These are phyloP conservation scores for Cryptocheilus praepositus DNA, from an alignment of 2,888 invertebrate species.

Conservation along the genomic window DNA sequence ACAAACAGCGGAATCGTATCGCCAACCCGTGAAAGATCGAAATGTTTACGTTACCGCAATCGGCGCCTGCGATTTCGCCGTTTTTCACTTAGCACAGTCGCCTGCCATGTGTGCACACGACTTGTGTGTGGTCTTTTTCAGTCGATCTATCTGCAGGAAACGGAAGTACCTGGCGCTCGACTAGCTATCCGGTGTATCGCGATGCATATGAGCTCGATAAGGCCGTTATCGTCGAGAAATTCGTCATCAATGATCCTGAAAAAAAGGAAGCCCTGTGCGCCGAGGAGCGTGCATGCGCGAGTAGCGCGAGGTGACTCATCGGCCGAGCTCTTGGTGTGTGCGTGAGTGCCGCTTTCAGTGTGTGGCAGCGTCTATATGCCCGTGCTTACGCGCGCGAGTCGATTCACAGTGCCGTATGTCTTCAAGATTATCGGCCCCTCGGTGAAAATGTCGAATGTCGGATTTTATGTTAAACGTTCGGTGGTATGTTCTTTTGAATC, in stretches of 20 bases:
- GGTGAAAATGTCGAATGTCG: no score
- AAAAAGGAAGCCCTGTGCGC: slow-evolving; percentile 39
- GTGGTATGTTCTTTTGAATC: no score
- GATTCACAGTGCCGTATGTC: slow-evolving; percentile 39
- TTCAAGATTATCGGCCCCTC: not conserved
- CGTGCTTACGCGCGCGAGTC: slow-evolving; percentile 6
- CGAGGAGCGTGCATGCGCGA: slow-evolving; percentile 29
- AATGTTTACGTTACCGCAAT: not conserved
- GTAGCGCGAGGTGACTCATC: slow-evolving; percentile 49
- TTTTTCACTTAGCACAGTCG: not conserved
- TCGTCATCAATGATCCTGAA: slow-evolving; percentile 39
- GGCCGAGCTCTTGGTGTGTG: slow-evolving; percentile 34
- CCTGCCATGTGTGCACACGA: no score
- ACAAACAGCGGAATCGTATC: no score
- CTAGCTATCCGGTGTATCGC: not conserved
- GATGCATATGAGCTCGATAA: slow-evolving; percentile 9
- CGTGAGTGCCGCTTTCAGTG: slow-evolving; percentile 17
- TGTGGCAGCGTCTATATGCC: not conserved
- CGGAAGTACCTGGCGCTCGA: slow-evolving; percentile 1
- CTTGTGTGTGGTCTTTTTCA: not conserved
- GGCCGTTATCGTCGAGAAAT: slow-evolving; percentile 30
- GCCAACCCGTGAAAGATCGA: no score
- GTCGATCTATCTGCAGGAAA: not conserved
- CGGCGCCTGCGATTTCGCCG: not conserved
- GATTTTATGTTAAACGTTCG: no score